Evolutionary conservation across 2,113 vertebrate genomes (phyloP).

Genomic region (Gracilinanus agilis): DNA sequence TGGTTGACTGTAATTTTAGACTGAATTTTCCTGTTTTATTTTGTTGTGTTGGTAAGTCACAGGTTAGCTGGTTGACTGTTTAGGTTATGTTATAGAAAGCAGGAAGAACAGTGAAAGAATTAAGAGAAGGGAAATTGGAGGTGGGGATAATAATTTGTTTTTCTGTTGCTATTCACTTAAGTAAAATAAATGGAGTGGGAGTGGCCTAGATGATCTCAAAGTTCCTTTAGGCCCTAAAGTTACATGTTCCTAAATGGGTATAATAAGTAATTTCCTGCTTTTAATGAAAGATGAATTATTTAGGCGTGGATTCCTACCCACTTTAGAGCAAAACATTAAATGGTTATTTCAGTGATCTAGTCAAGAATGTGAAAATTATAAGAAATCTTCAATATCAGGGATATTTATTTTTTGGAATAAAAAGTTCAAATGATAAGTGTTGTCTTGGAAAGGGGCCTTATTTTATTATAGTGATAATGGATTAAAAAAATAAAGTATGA

Average conservation of each 20-base stretch:
- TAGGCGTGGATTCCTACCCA: background rate
- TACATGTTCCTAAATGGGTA: background rate
- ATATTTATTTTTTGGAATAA: background rate
- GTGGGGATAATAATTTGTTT: background rate
- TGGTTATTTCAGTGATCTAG: background rate
- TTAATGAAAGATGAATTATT: background rate
- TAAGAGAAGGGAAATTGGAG: background rate
- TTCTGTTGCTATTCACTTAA: background rate
- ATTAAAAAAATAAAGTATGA: conserved; percentile 16
- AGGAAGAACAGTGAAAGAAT: background rate
- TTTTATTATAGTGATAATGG: background rate
- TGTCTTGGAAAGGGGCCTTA: background rate
- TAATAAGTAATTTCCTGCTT: background rate
- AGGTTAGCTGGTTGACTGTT: background rate
- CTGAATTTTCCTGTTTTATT: background rate
- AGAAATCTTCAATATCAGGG: background rate
- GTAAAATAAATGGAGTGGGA: background rate
- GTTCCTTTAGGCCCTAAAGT: background rate
- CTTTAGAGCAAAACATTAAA: background rate
- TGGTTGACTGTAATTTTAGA: background rate
- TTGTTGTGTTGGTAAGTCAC: background rate
- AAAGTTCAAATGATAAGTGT: background rate
- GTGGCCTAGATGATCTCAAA: background rate
- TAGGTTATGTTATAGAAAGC: background rate
- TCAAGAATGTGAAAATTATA: background rate